These are phyloP conservation scores for Phalloptychus januarius DNA, from an alignment of 2,797 vertebrate species.

Conservation along the genomic window DNA sequence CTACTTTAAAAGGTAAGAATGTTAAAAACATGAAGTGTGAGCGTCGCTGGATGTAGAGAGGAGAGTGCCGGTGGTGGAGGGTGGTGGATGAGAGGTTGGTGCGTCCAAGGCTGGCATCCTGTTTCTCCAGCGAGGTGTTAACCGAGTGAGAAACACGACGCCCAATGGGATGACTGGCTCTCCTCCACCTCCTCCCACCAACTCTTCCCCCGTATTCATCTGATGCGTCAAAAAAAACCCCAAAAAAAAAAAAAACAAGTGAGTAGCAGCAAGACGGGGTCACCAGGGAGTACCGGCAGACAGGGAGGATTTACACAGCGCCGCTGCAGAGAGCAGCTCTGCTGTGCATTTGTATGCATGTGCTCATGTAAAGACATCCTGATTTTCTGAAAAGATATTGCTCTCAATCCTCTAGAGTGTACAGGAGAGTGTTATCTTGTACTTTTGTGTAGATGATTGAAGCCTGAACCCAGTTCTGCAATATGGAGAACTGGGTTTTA, in stretches of 20 bases:
- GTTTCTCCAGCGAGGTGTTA: slow-evolving; percentile 76
- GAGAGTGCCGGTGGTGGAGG: not conserved
- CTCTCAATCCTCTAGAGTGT: slow-evolving; percentile 16
- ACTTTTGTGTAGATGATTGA: slow-evolving; percentile 11
- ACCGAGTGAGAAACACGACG: slow-evolving; percentile 79
- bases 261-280: slow-evolving; percentile 64
- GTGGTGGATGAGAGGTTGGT: slow-evolving; percentile 29
- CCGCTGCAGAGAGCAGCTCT: slow-evolving; percentile 32
- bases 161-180: slow-evolving; percentile 76
- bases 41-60: slow-evolving; percentile 28
- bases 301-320: slow-evolving; percentile 52
- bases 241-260: slow-evolving; percentile 44
- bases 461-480: slow-evolving; percentile 14
- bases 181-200: slow-evolving; percentile 77
- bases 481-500: slow-evolving; percentile 9
- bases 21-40: slow-evolving; percentile 38
- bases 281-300: slow-evolving; percentile 75
- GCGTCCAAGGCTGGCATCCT: slow-evolving; percentile 72
- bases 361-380: slow-evolving; percentile 26
- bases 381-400: slow-evolving; percentile 24
- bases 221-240: slow-evolving; percentile 78
- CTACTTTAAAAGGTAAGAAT: slow-evolving; percentile 11
- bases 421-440: slow-evolving; percentile 9
- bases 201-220: slow-evolving; percentile 76
- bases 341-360: slow-evolving; percentile 40